Evolutionary conservation across 2,797 vertebrate genomes (phyloP).

Genomic region (Heteromormyrus szaboi): DNA sequence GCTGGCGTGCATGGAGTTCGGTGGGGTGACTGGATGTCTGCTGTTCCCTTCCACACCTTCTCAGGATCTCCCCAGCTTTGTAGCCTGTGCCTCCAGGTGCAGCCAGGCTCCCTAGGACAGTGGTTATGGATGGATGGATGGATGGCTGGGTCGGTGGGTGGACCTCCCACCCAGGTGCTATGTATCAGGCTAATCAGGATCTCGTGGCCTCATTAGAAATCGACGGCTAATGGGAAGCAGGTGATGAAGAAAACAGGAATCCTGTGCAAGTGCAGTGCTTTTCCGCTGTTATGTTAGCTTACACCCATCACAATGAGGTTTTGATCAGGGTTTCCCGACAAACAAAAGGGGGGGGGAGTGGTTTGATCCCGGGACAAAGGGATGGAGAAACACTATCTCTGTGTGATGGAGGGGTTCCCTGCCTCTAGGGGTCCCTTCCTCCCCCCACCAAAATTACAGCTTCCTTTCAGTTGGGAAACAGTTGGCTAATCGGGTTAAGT

Average conservation of each 20-base stretch:
- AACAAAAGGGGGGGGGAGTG: slow-evolving; percentile 2
- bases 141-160: background rate
- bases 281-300: slow-evolving; percentile 36
- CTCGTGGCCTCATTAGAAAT: slow-evolving; percentile 63
- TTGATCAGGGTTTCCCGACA: slow-evolving; percentile 23
- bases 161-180: background rate
- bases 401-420: slow-evolving; percentile 25
- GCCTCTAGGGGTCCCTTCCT: slow-evolving; percentile 5
- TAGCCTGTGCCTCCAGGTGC: background rate
- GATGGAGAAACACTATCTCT: slow-evolving; percentile 30
- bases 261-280: slow-evolving; percentile 34
- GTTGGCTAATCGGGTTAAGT: slow-evolving; percentile 34
- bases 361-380: slow-evolving; percentile 26
- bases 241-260: slow-evolving; percentile 45
- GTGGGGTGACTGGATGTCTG: background rate
- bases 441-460: slow-evolving; percentile 26
- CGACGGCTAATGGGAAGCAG: slow-evolving; percentile 58
- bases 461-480: slow-evolving; percentile 34
- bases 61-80: background rate
- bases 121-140: background rate
- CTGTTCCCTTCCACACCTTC: background rate
- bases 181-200: slow-evolving; percentile 13
- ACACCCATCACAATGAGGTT: slow-evolving; percentile 35
- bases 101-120: background rate
- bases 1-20: background rate